phyloP scores from a whole-genome alignment of 2,888 invertebrate genomes.

The Dermolepida albohirtum region DNA sequence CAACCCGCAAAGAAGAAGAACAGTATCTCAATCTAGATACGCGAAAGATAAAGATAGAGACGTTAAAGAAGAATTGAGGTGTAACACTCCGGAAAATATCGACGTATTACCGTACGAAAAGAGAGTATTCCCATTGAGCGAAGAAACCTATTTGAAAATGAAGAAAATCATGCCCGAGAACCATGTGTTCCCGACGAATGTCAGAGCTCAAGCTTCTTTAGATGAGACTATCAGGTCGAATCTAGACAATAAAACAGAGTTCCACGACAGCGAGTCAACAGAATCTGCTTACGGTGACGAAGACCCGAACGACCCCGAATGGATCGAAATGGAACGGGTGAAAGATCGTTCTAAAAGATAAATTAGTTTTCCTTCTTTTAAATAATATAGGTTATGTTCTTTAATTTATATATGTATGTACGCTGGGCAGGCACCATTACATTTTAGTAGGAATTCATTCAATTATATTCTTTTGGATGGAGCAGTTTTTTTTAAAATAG shows the following conservation, averaged over 20 bases:
- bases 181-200: constrained; percentile 60
- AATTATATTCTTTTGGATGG: constrained; percentile 43
- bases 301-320: constrained; percentile 89
- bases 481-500: constrained; percentile 42
- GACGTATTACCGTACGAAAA: constrained; percentile 79
- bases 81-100: constrained; percentile 55
- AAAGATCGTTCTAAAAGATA: constrained; percentile 63
- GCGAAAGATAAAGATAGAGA: constrained; percentile 55
- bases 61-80: constrained; percentile 55
- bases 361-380: constrained; percentile 43
- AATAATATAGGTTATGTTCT: constrained; percentile 39
- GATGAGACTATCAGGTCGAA: constrained; percentile 53
- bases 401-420: constrained; percentile 47
- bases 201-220: constrained; percentile 57
- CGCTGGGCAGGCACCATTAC: constrained; percentile 46
- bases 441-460: constrained; percentile 38
- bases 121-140: constrained; percentile 79
- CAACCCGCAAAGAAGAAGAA: constrained; percentile 63
- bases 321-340: constrained; percentile 69
- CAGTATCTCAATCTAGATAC: constrained; percentile 67
- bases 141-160: constrained; percentile 77
- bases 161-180: constrained; percentile 76
- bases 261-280: constrained; percentile 66
- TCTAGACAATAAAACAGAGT: constrained; percentile 56
- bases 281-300: constrained; percentile 77